Base-by-base conservation (phyloP, 92 coral and sea anemone species). In the Porites evermanni region DNA sequence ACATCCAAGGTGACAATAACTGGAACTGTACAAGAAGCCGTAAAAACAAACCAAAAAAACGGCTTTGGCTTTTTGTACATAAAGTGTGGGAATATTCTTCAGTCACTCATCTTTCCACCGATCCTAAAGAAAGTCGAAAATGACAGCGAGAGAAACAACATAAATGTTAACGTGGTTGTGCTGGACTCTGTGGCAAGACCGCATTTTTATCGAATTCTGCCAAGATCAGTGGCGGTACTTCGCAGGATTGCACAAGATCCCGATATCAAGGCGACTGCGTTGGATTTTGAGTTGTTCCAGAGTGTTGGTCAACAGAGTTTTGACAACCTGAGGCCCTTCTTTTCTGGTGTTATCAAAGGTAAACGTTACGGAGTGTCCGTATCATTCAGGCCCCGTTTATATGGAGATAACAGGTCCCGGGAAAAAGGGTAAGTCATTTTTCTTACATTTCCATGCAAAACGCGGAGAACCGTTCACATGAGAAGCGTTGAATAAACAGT, bases 111-210 rank as follows among this genome's bases (percentile, higher is more conserved):
- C 47, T 38, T 38, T 38, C 6, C 47, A 38, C 47, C 47, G 6
- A 38, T 38, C 71, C 38, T 86, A 70, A 44, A 76, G 51, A 71
- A 71, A 21, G 54, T 10, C 18, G 53, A 79, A 16, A 17, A 20
- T 21, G 44, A 10, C 65, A 64, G 38, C 20, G 11, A 47, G 6
- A 47, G 74, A 1, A 38, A 63, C 17, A 77, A 68, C 4, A 83
- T 88, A 50, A 92, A 89, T 68, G 82, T 92, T 1, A 90, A 89
- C 32, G 84, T 92, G 24, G 66, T 93, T 13, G 64, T 91, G 26
- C n/a, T 93, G 61, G 96, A 93, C 54, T 93, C 93, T 1, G 78
- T 93, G 17, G 85, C 94, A 8, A 67, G 96, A 12, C 94, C 94
- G 0, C 96, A 93, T 83, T 93, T 93, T 21, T 93, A 88, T 83